phyloP scores from a whole-genome alignment of 2,888 invertebrate genomes.

The Meloe dianella region DNA sequence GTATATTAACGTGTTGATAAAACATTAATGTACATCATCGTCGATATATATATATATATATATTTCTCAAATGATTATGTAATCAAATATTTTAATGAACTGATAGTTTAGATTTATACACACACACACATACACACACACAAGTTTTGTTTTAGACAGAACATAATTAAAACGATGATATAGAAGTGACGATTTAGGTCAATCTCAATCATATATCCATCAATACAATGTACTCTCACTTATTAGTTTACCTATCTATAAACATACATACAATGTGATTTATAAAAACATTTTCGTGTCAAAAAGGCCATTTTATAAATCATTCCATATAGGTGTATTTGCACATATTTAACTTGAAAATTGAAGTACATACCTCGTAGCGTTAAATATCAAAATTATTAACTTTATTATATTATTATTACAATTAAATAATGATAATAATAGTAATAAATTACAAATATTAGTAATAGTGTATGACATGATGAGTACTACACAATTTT shows the following conservation, averaged over 20 bases:
- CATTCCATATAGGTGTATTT: too few species aligned
- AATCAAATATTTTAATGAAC: neutral
- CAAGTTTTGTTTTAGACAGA: neutral
- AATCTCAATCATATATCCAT: neutral
- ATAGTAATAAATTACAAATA: too few species aligned
- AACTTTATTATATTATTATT: neutral
- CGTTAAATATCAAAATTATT: conserved; percentile 13
- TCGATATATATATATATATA: too few species aligned
- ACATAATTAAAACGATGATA: neutral
- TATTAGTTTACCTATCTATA: neutral
- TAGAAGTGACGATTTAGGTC: conserved; percentile 9
- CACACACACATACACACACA: too few species aligned
- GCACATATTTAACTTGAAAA: too few species aligned
- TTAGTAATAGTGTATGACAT: too few species aligned
- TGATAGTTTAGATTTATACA: conserved; percentile 1
- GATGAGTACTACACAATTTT: too few species aligned
- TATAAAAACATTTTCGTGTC: too few species aligned
- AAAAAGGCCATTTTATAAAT: neutral
- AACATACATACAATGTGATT: neutral
- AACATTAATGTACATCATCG: neutral
- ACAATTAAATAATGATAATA: neutral
- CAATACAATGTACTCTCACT: conserved; percentile 5
- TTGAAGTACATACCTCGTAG: neutral
- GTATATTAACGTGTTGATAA: neutral
- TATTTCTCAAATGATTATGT: neutral